phyloP scores from a whole-genome alignment of 2,113 vertebrate species.

The Colistium nudipinnis region DNA sequence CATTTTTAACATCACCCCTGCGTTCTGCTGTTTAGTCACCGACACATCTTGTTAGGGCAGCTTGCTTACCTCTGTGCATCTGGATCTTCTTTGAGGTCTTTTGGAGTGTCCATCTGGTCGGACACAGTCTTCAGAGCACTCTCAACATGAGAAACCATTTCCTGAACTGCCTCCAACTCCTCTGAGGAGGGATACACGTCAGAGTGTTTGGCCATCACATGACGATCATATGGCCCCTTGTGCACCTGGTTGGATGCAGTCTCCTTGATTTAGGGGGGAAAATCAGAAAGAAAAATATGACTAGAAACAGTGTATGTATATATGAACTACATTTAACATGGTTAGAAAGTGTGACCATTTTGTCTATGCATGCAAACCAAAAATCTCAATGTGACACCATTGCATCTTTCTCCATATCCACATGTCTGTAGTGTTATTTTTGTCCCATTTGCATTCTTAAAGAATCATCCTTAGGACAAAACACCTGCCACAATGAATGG shows the following conservation, averaged over 20 bases:
- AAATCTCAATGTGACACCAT: no score
- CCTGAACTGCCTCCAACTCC: slow-evolving; percentile 93
- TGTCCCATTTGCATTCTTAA: no score
- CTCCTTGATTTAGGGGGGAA: slow-evolving; percentile 40
- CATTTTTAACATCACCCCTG: background rate
- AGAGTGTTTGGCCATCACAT: slow-evolving; percentile 94
- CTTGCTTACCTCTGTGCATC: slow-evolving; percentile 75
- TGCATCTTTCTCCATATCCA: no score
- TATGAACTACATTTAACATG: no score
- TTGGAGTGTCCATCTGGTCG: slow-evolving; percentile 88
- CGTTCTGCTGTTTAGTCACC: background rate
- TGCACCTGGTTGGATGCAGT: slow-evolving; percentile 71
- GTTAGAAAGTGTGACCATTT: no score
- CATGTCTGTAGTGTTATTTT: no score
- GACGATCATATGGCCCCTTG: slow-evolving; percentile 89
- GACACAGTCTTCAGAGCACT: slow-evolving; percentile 91
- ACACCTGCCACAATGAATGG: background rate
- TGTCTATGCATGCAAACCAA: no score
- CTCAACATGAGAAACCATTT: slow-evolving; percentile 93
- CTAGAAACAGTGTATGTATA: background rate
- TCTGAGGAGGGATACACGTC: slow-evolving; percentile 94
- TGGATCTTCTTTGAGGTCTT: slow-evolving; percentile 46
- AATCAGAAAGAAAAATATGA: background rate
- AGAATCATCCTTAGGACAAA: no score
- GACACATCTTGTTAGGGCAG: background rate